A percentile compares a stretch with the other conserved stretches of the same genome.
Evolutionary conservation across 2,797 vertebrate species (phyloP).

Genomic region (Sebastes variabilis): DNA sequence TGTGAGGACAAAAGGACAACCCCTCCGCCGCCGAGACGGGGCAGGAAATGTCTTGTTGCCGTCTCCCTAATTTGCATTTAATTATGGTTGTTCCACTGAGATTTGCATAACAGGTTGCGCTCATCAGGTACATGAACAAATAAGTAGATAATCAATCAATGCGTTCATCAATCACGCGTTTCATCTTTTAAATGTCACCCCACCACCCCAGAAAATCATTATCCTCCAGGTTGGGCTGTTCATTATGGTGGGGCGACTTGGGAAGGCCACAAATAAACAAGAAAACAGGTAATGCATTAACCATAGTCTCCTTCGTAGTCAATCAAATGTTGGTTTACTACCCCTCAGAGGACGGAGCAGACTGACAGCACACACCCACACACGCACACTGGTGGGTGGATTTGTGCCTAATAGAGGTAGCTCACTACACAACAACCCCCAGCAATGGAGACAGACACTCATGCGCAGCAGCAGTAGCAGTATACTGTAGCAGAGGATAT

Average conservation of each 20-base stretch:
- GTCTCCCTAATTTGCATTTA: constrained; percentile 76
- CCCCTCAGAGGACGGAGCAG: constrained; percentile 62
- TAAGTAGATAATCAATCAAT: constrained; percentile 78
- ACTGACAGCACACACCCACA: constrained; percentile 73
- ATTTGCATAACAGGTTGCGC: constrained; percentile 76
- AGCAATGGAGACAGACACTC: constrained; percentile 69
- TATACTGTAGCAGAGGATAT: constrained; percentile 65
- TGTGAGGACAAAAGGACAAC: constrained; percentile 63
- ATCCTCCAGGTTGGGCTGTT: constrained; percentile 44
- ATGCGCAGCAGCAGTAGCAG: constrained; percentile 51
- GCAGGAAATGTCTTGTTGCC: constrained; percentile 51
- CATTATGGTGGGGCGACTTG: constrained; percentile 40
- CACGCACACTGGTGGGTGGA: constrained; percentile 69
- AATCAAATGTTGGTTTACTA: constrained; percentile 70
- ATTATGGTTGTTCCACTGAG: constrained; percentile 59
- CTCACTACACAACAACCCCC: constrained; percentile 69
- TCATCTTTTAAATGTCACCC: constrained; percentile 73
- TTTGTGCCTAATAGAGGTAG: constrained; percentile 72
- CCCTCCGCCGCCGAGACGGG: constrained; percentile 11
- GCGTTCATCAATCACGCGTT: constrained; percentile 71
- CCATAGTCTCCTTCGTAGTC: constrained; percentile 62
- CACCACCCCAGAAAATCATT: constrained; percentile 54
- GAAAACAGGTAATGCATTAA: constrained; percentile 64
- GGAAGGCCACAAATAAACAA: constrained; percentile 59
- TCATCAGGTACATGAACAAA: constrained; percentile 73